These are phyloP conservation scores for Dicrostonyx torquatus DNA, from an alignment of 2,797 vertebrate genomes.

Conservation along the genomic window DNA sequence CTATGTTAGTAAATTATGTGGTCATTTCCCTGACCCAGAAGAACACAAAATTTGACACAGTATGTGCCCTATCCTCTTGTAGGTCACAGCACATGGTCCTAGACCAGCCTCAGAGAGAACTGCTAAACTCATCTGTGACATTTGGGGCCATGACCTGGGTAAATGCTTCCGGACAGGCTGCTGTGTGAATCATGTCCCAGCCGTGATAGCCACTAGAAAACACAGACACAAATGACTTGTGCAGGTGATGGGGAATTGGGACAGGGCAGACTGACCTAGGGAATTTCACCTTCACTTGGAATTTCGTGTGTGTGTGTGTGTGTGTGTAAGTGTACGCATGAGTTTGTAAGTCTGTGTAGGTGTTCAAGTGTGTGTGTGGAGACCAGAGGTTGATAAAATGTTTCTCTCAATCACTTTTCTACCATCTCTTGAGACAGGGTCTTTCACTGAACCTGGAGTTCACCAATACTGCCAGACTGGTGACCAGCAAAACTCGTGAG, in stretches of 20 bases:
- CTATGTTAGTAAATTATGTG: background rate
- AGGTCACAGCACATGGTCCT: background rate
- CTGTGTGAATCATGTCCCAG: background rate
- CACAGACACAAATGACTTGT: background rate
- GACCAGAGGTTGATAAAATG: background rate
- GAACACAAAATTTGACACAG: background rate
- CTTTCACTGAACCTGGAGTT: background rate
- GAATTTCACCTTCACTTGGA: background rate
- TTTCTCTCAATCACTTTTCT: background rate
- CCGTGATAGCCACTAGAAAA: fast-evolving
- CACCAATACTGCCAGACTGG: background rate
- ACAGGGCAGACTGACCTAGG: background rate
- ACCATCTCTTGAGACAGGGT: background rate
- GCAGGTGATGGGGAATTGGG: too few species aligned
- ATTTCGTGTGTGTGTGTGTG: background rate
- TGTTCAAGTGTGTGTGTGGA: background rate
- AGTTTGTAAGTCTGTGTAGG: too few species aligned
- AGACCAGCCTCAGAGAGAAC: background rate
- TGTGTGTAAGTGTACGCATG: too few species aligned
- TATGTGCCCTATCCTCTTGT: too few species aligned
- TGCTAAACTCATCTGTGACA: background rate
- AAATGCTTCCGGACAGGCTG: background rate
- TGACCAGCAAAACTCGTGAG: too few species aligned
- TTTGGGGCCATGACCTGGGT: fast-evolving
- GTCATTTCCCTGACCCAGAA: background rate